Percentiles rank a stretch among this genome's conserved stretches.
These are phyloP conservation scores for Meliscaeva auricollis DNA, from an alignment of 2,888 invertebrate species.

Conservation along the genomic window DNA sequence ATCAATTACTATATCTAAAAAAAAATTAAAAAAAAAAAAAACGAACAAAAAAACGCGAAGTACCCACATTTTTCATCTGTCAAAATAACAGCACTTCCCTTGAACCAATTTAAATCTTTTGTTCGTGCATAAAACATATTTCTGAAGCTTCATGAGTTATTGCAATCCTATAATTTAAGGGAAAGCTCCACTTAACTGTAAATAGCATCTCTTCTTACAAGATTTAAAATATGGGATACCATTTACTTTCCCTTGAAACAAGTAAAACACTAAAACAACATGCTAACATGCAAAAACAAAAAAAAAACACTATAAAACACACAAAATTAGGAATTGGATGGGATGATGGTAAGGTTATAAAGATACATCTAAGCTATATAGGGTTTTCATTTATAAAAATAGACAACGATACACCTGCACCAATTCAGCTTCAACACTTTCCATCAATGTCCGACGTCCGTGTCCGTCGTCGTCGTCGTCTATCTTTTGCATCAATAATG, in stretches of 20 bases:
- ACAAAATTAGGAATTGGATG: constrained; percentile 1
- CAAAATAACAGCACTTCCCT: constrained; percentile 12
- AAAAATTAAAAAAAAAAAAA: too few species aligned
- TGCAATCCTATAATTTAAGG: constrained; percentile 39
- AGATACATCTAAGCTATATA: neutral
- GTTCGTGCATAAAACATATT: constrained; percentile 25
- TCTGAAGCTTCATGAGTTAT: constrained; percentile 36
- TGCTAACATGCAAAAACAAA: too few species aligned
- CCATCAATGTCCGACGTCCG: constrained; percentile 67
- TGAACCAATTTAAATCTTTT: constrained; percentile 28
- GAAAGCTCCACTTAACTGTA: constrained; percentile 8
- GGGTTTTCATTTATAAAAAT: constrained; percentile 32
- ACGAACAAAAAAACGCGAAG: neutral
- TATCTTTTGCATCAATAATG: constrained; percentile 65
- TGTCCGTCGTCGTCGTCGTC: too few species aligned
- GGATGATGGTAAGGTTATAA: neutral
- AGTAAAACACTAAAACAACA: constrained; percentile 30
- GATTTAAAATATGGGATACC: constrained; percentile 27
- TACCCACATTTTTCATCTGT: neutral
- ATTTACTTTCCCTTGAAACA: constrained; percentile 20
- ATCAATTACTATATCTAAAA: too few species aligned
- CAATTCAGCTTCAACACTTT: constrained; percentile 59
- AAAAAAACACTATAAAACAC: neutral
- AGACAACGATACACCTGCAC: constrained; percentile 36
- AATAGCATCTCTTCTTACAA: constrained; percentile 4